phyloP scores from a whole-genome alignment of 2,113 vertebrate species.

The Sapayoa aenigma region DNA sequence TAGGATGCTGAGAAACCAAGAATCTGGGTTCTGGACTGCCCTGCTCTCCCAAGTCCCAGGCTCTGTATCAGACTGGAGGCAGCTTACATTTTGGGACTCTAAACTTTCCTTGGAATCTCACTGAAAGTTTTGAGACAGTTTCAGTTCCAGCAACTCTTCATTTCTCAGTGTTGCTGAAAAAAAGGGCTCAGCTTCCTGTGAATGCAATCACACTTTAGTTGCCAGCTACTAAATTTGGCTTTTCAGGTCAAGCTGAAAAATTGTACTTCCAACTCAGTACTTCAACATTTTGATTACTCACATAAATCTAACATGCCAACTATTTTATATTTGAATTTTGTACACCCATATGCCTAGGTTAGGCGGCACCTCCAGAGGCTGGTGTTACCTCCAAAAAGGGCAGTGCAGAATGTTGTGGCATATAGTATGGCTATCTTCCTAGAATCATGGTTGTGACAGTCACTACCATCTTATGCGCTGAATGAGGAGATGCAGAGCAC shows the following conservation, averaged over 20 bases:
- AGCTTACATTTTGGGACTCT: background rate
- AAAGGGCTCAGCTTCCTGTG: fast-evolving
- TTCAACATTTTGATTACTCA: background rate
- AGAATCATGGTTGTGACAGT: background rate
- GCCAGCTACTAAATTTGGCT: background rate
- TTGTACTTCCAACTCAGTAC: background rate
- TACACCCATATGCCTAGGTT: too few relatives aligned
- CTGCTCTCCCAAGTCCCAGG: background rate
- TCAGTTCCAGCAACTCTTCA: background rate
- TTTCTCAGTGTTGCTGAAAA: background rate
- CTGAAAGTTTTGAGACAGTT: background rate
- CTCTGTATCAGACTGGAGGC: background rate
- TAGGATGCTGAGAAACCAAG: background rate
- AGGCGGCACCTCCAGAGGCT: background rate
- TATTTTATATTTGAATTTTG: background rate
- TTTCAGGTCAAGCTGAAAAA: background rate
- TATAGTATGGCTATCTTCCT: background rate
- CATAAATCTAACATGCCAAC: background rate
- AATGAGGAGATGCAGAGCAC: background rate
- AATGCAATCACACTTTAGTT: background rate
- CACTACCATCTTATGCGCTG: background rate
- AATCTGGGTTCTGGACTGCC: background rate
- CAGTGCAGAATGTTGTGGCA: background rate
- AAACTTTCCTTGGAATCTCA: background rate
- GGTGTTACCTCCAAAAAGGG: background rate